These are phyloP conservation scores for Corythornis leucogaster DNA, from an alignment of 2,797 vertebrate genomes.

Conservation along the genomic window DNA sequence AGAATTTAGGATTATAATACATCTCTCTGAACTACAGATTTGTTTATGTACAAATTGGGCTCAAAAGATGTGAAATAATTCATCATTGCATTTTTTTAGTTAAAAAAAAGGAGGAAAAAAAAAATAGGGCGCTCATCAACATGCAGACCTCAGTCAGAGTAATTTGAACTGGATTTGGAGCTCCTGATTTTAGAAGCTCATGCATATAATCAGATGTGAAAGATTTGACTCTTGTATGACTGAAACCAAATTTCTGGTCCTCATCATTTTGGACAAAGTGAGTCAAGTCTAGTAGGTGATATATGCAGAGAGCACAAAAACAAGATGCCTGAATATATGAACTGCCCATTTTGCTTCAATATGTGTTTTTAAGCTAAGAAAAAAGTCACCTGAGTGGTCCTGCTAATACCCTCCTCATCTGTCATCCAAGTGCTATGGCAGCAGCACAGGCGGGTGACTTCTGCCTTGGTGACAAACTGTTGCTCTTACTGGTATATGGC, in stretches of 20 bases:
- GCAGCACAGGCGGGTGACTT: not conserved
- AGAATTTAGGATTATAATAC: not conserved
- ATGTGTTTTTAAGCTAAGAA: not conserved
- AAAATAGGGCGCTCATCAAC: not conserved
- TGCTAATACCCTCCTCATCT: not conserved
- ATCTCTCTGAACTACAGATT: not conserved
- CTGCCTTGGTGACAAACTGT: not conserved
- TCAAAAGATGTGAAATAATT: not conserved
- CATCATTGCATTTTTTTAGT: not conserved
- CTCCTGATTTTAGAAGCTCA: not conserved
- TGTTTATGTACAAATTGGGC: not conserved
- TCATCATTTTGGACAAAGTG: not conserved
- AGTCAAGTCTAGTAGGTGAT: not conserved
- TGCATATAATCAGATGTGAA: not conserved
- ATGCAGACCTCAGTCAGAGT: not conserved
- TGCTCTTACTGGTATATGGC: fast-evolving
- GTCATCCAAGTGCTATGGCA: not conserved
- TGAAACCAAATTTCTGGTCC: not conserved
- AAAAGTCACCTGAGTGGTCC: not conserved
- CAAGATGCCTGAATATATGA: not conserved
- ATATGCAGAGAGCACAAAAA: not conserved
- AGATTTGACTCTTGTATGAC: not conserved
- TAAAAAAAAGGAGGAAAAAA: not conserved
- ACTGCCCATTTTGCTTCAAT: not conserved
- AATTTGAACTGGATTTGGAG: not conserved